Evolutionary conservation across 2,797 vertebrate genomes (phyloP), one percentile per base, ranked within the genome.

Genomic region (Rhinophrynus dorsalis): DNA sequence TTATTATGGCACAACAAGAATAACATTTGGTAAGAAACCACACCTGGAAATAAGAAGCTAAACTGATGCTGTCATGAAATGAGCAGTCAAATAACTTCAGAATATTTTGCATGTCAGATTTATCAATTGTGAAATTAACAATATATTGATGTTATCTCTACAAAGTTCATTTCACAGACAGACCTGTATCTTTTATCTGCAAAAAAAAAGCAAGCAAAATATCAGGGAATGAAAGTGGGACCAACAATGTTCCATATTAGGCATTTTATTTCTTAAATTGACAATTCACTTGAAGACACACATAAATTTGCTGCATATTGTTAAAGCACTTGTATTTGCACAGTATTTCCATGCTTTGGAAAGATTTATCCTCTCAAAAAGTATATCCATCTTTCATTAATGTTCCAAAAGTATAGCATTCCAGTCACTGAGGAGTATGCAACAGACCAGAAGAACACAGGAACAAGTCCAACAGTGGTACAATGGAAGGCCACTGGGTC

Each of bases 271-370:
- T 56, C 5, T 8, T 11, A 54, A 1, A 32, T 12, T 54, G 67
- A 54, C 70, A 1, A 2, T 21, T 75, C 42, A 37, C 52, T 29
- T 32, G 12, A 9, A 65, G 58, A 64, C 58, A 68, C 38, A 64
- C 76, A 38, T 21, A 56, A 72, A 76, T 32, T 51, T 56, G 40
- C 59, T 61, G 77, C 74, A 77, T 58, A 74, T 69, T 76, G 52
- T 78, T 83, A 80, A 84, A 84, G 80, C 80, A 77, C 73, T 83
- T 78, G 74, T 76, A 44, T 18, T 81, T 66, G 64, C 67, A 77
- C 78, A 77, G 75, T 50, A 67, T 48, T 68, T 73, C 67, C 23
- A 30, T 79, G 63, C 68, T 75, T 67, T 56, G 75, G 71, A 78
- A 7, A 68, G 47, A 74, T 68, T 60, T 18, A 29, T 60, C 12